Conservation (phyloP, 2,797 vertebrate genomes). For the Sebastes baramenuke region DNA sequence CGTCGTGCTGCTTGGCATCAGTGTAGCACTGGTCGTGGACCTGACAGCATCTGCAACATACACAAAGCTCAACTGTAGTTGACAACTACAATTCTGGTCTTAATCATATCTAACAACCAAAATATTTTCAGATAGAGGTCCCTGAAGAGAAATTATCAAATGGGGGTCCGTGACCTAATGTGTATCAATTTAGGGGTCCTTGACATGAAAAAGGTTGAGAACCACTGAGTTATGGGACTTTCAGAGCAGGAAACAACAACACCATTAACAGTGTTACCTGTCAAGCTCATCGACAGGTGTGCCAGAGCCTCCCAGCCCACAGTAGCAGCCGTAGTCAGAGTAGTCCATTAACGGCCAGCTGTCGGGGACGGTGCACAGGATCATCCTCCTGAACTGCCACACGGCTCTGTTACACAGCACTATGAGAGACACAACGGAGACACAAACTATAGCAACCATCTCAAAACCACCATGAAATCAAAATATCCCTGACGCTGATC, state of each 20-base stretch:
- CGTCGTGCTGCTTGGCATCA: slow-evolving; percentile 47
- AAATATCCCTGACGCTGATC: neutral
- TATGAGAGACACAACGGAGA: neutral
- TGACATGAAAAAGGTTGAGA: no score
- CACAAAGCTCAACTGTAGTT: neutral
- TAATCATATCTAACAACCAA: no score
- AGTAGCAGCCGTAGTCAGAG: slow-evolving; percentile 69
- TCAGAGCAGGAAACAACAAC: neutral
- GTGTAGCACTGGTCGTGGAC: slow-evolving; percentile 64
- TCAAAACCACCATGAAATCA: neutral
- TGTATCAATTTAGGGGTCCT: no score
- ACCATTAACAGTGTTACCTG: slow-evolving; percentile 44
- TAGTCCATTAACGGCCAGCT: slow-evolving; percentile 62
- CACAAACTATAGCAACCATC: neutral
- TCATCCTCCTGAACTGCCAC: slow-evolving; percentile 71
- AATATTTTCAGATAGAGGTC: no score
- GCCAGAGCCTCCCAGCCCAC: slow-evolving; percentile 65
- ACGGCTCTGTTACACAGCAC: slow-evolving; percentile 36
- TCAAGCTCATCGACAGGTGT: slow-evolving; percentile 70
- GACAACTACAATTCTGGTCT: no score
- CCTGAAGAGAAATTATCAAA: no score
- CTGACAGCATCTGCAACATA: slow-evolving; percentile 59
- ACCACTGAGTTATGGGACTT: no score
- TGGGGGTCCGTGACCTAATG: no score
- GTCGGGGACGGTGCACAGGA: slow-evolving; percentile 55